Base-by-base conservation (phyloP, 2,888 invertebrate genomes). In the Pyrrhia umbra region DNA sequence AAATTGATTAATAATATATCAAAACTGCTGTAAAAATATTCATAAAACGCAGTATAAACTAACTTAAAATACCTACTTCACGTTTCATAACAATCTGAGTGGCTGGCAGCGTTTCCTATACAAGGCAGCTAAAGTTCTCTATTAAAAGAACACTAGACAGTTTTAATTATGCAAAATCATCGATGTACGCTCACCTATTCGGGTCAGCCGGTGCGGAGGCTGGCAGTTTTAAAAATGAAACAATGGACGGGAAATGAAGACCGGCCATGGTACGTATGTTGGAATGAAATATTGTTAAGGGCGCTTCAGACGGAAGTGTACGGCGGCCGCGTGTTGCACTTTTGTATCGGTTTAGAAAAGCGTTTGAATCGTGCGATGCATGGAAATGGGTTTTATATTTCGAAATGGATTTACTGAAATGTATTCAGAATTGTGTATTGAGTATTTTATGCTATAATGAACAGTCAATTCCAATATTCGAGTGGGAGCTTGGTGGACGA, bases 111-210 rank as follows among this genome's bases (percentile, higher is more conserved):
- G 21, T 64, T 80, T 70, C 45, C 63, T 77, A 59, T 61, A 74
- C 61, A 68, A 10, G 18, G 68, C 63, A 57, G 62, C 52, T 67
- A 57, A 74, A 80, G 60, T 79, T 67, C 50, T 61, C 73, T 79
- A 77, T 75, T 79, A 79, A 85, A 87, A 88, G 82, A 82, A 81
- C 81, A 79, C 83, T 85, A 85, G 89, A 85, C 87, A 81, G 82
- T 88, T 91, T 91, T 90, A 91, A 91, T 91, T 90, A 90, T 90
- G 89, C 90, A 89, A 85, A 88, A 90, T 90, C 90, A 88, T 85
- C 88, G 85, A 85, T 85, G 86, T 83, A 85, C 82, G 83, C 60
- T 77, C 79, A 79, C 83, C 87, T 85, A 91, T 90, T 88, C 85
- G 88, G 90, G 89, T 88, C 90, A 87, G 85, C 80, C 87, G 84